A percentile compares a stretch with the other conserved stretches of the same genome.
phyloP scores from a whole-genome alignment of 2,113 vertebrate genomes.

The Callocephalon fimbriatum region DNA sequence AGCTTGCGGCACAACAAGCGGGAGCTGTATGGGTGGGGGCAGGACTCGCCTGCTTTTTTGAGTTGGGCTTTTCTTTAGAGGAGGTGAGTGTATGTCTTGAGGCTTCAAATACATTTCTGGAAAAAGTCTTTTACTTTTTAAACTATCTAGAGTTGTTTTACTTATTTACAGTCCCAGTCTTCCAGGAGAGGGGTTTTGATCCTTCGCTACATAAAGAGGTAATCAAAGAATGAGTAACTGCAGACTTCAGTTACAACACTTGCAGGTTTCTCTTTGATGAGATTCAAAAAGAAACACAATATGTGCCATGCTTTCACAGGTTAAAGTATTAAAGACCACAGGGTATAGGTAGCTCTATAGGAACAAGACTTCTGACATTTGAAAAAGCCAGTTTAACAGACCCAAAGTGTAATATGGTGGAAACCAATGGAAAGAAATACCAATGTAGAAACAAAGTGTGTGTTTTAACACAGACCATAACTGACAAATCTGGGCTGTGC shows the following conservation, averaged over 20 bases:
- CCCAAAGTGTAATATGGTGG: background rate
- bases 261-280: background rate
- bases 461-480: background rate
- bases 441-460: background rate
- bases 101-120: background rate
- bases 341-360: background rate
- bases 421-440: background rate
- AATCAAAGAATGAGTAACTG: background rate
- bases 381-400: background rate
- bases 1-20: too few species aligned
- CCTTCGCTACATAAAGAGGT: background rate
- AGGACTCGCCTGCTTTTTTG: too few species aligned
- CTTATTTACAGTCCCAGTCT: background rate
- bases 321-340: background rate
- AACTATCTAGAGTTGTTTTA: background rate
- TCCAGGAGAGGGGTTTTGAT: background rate
- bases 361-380: background rate
- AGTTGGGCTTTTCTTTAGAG: accelerated
- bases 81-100: accelerated
- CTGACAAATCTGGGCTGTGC: background rate
- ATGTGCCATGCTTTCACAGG: background rate
- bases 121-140: background rate
- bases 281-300: background rate
- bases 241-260: background rate
- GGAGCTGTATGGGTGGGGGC: too few species aligned